Conservation (phyloP, 1,140 invertebrate species). For the Camponotus floridanus region DNA sequence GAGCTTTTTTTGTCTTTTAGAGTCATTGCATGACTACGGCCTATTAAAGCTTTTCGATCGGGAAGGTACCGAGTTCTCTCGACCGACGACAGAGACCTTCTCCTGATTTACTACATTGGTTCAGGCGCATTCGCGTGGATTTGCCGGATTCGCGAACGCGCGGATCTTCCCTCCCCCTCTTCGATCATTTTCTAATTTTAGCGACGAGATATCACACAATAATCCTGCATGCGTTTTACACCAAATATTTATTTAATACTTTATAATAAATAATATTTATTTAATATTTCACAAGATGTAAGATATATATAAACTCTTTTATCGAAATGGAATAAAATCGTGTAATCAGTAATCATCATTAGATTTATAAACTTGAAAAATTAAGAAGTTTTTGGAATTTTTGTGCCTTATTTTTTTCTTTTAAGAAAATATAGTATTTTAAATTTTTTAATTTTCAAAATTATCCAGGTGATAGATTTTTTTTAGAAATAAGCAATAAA, state of each 20-base stretch:
- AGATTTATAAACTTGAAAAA: neutral
- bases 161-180: neutral
- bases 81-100: constrained; percentile 65
- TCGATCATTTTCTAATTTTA: neutral
- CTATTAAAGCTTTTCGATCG: constrained; percentile 81
- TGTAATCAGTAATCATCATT: neutral
- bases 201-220: neutral
- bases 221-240: neutral
- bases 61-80: constrained; percentile 80
- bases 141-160: constrained; percentile 16
- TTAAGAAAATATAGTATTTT: neutral
- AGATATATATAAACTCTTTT: neutral
- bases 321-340: neutral
- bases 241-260: neutral
- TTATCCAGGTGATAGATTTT: neutral
- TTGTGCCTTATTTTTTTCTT: neutral
- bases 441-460: neutral
- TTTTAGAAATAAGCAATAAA: neutral
- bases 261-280: no score
- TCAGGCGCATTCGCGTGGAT: constrained; percentile 56
- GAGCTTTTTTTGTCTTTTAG: constrained; percentile 58
- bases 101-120: constrained; percentile 62
- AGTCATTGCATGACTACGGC: constrained; percentile 82
- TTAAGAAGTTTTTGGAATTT: neutral
- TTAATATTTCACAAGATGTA: neutral